Base-by-base conservation (phyloP, 2,113 vertebrate species). In the Heterocephalus glaber region DNA sequence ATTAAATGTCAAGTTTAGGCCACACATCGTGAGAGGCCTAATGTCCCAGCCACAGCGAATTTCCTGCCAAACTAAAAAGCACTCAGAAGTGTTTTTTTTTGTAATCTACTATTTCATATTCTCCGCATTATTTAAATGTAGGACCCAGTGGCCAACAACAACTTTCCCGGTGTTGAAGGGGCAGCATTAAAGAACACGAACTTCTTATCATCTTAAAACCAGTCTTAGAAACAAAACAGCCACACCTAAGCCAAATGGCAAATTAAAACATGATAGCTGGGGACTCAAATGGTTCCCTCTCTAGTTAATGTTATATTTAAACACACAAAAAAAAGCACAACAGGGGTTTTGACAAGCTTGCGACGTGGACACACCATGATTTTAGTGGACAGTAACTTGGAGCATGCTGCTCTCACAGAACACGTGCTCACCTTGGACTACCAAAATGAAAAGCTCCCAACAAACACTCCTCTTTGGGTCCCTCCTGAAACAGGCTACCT, bases 71-170 rank as follows among this genome's bases (percentile, higher is more conserved):
- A 90, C 56, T 58, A 65, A 60, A 60, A 94, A 90, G 84, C 44
- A 16, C 24, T 81, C 68, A 86, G 65, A 76, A 63, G 72, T 17
- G 22, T 19, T 58, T 70, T 65, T 47, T 72, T 74, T 85, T n/a
- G 22, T 76, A 61, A 81, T 83, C 72, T 96, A 79, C 93, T 95
- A 49, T 83, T 93, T 95, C 87, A 88, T 49, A 90, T 92, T 87
- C 81, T 63, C 47, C 47, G 70, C 22, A 72, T 47, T n/a, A 74
- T 84, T 81, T 66, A 84, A 81, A 90, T 72, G 86, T 87, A 94
- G 0, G n/a, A 54, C 52, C 54, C 41, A 2, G 68, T 17, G 44
- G 81, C 44, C 38, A n/a, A 6, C 38, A n/a, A 7, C 33, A 38
- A 14, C 66, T 66, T 52, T 17, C 35, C 0, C 26, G 63, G 4